These are phyloP conservation scores for Lucilia sericata DNA, from an alignment of 1,140 invertebrate species.

Conservation along the genomic window DNA sequence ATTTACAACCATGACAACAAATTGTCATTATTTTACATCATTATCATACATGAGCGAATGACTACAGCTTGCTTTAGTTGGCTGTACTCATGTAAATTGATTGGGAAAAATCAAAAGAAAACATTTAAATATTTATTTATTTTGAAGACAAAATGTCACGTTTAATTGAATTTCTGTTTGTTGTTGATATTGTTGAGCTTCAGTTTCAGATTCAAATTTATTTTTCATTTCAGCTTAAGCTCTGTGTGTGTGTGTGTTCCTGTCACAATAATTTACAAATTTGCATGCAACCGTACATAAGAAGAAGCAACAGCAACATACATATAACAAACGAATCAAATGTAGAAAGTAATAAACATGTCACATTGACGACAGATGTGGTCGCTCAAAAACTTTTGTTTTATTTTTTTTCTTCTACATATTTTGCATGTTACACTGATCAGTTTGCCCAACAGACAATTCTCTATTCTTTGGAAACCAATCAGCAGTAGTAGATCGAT, in stretches of 20 bases:
- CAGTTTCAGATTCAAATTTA: neutral
- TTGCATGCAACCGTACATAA: neutral
- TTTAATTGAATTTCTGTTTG: constrained; percentile 46
- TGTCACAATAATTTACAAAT: constrained; percentile 27
- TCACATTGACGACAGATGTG: constrained; percentile 45
- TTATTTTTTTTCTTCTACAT: too few species aligned
- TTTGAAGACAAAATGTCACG: constrained; percentile 42
- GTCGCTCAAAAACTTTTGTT: constrained; percentile 20
- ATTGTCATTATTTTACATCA: constrained; percentile 25
- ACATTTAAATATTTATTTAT: constrained; percentile 13
- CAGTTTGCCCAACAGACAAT: constrained; percentile 26
- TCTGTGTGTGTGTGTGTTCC: neutral
- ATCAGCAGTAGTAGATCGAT: neutral
- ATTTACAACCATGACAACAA: constrained; percentile 22
- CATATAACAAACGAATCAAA: neutral
- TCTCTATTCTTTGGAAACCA: neutral
- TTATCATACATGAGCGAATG: neutral
- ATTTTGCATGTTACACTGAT: neutral
- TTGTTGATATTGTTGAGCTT: neutral
- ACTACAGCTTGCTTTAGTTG: too few species aligned
- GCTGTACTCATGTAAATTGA: neutral
- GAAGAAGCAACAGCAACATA: neutral
- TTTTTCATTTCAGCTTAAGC: neutral
- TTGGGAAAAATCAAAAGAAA: neutral
- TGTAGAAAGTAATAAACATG: constrained; percentile 46